A percentile compares a stretch with the other conserved stretches of the same genome.
These are phyloP conservation scores for Rhagologus leucostigma DNA, from an alignment of 2,113 vertebrate genomes.

Conservation along the genomic window DNA sequence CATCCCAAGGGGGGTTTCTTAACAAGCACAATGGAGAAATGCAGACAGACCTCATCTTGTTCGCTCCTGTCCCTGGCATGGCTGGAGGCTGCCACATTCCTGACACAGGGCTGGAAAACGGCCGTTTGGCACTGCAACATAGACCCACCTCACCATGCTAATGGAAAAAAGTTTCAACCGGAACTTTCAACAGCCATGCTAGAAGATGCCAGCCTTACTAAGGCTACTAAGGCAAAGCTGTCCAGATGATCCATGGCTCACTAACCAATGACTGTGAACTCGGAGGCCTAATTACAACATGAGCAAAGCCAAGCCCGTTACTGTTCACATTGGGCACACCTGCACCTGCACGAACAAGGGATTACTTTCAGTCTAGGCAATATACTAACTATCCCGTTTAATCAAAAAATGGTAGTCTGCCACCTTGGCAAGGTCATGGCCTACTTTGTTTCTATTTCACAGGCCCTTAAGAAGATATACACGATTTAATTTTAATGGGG, in stretches of 20 bases:
- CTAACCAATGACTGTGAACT: background rate
- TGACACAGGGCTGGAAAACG: background rate
- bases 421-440: background rate
- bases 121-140: background rate
- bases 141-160: rapidly evolving
- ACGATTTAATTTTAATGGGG: background rate
- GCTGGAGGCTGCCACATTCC: background rate
- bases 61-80: rapidly evolving
- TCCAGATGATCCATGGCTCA: background rate
- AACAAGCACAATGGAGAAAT: background rate
- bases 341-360: background rate
- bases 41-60: background rate
- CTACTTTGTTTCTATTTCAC: background rate
- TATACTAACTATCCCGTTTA: background rate
- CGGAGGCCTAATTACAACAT: background rate
- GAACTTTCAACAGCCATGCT: background rate
- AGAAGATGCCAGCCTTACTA: background rate
- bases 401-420: background rate
- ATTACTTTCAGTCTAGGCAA: background rate
- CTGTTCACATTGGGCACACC: background rate
- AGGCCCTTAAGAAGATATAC: background rate
- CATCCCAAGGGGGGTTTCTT: background rate
- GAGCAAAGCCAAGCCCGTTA: background rate
- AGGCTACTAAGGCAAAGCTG: background rate
- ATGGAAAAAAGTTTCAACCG: background rate